These are phyloP conservation scores for Aplysina aerophoba DNA, from an alignment of 37 sponge, comb jelly and placozoan species.

Conservation along the genomic window DNA sequence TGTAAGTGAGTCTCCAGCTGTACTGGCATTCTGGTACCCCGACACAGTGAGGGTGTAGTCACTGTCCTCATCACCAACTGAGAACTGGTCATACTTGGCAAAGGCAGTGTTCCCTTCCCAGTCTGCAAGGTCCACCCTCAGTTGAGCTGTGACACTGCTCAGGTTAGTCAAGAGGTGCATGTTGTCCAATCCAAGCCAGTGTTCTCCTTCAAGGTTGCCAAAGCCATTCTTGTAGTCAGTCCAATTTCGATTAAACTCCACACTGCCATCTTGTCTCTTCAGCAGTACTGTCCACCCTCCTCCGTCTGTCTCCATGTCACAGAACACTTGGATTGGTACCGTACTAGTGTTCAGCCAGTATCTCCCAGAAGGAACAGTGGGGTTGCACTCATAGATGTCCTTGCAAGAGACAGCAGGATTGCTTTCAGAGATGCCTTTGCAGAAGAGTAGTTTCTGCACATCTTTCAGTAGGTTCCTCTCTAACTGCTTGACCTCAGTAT, in stretches of 20 bases:
- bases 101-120: not conserved
- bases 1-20: not conserved
- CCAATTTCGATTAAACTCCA: not conserved
- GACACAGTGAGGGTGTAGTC: not conserved
- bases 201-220: not conserved
- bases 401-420: no score
- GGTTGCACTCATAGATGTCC: not conserved
- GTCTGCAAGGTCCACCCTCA: constrained; percentile 11
- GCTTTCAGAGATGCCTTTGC: no score
- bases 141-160: not conserved
- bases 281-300: constrained; percentile 20
- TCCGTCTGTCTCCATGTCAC: constrained; percentile 9
- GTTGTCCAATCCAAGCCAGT: constrained; percentile 13
- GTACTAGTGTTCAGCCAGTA: not conserved
- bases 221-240: not conserved
- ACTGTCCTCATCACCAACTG: not conserved
- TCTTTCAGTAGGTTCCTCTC: no score
- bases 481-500: no score
- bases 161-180: not conserved
- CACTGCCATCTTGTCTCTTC: not conserved
- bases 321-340: not conserved
- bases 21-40: not conserved
- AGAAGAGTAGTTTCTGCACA: no score
- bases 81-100: not conserved
- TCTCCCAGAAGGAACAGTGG: not conserved